Evolutionary conservation across 2,888 invertebrate genomes (phyloP), one percentile per base, ranked within the genome.

Genomic region (Smittia aterrima): DNA sequence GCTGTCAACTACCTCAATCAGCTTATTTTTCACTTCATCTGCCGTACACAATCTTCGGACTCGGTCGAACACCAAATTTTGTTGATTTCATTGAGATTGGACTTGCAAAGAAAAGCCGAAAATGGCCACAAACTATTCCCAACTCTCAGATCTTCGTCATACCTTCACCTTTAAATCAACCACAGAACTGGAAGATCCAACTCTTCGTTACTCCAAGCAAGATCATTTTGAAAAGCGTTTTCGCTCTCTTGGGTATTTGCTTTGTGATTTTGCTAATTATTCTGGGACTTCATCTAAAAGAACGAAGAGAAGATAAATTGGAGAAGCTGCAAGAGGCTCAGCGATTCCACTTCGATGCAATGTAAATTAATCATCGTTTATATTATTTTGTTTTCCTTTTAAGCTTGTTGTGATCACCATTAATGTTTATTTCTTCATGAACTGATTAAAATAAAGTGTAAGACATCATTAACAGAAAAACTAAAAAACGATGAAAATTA

Each of bases 1-100:
- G 94, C 71, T 91, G 92, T 0, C 98, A 98, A 81, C 82, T 97
- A 66, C 90, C 95, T 0, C 96, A 97, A 82, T 95, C 96, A 24
- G 93, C 96, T 1, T 92, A 97, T 81, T 92, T 92, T 81, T 89
- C 96, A 1, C 85, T 99, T n/a, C 95, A 96, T 82, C 84, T 98
- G 74, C 98, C 99, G 0, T 99, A 95, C 82, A 92, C 92, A 0
- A 92, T 96, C 77, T 98, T 99, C 83, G 99, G 99, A 1, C 85
- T 99, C n/a, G 99, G 98, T 1, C 88, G 96, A 75, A 96, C 96
- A 41, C 98, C 98, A 1, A 99, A 99, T 84, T 99, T 98, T 84
- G 93, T 99, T 0, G 98, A 98, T 79, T 88, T 87, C 11, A 84
- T 98, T 40, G 89, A 88, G 74, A 93, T 96, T 1, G 93, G 95